Evolutionary conservation across 1,140 invertebrate species (phyloP).

Genomic region (Neuroterus valhalla): DNA sequence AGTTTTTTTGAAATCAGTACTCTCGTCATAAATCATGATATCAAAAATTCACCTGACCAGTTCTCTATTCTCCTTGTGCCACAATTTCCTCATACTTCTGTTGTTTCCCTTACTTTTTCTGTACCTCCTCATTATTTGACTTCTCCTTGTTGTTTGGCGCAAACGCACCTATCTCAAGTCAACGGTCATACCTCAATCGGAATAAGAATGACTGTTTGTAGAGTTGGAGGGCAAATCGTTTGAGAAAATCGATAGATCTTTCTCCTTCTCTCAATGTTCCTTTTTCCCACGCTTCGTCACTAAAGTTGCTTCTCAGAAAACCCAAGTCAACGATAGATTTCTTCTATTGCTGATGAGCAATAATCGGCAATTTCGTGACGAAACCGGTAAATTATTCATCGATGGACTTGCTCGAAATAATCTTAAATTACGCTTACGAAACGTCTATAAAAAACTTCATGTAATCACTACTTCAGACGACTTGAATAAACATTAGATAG

Average conservation of each 20-base stretch:
- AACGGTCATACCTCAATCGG: neutral
- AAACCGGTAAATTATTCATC: neutral
- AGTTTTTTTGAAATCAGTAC: no score
- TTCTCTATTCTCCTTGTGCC: no score
- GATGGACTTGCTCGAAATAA: neutral
- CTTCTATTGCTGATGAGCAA: constrained; percentile 3
- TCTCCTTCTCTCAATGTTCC: constrained; percentile 9
- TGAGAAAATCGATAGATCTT: constrained; percentile 3
- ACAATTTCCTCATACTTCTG: no score
- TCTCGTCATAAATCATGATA: no score
- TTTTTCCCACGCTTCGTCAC: constrained; percentile 26
- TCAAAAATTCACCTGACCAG: no score
- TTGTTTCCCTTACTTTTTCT: no score
- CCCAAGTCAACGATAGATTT: neutral
- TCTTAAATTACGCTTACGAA: no score
- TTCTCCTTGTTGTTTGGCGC: neutral
- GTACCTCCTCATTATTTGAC: no score
- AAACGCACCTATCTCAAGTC: neutral
- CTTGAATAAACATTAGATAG: neutral
- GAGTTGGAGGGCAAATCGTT: constrained; percentile 9
- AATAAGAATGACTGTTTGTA: neutral
- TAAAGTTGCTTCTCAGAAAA: constrained; percentile 1
- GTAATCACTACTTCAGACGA: neutral
- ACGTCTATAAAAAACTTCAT: no score
- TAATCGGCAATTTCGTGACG: neutral